These are phyloP conservation scores for Scomberomorus guttatus DNA, from an alignment of 2,797 vertebrate species.

Conservation along the genomic window DNA sequence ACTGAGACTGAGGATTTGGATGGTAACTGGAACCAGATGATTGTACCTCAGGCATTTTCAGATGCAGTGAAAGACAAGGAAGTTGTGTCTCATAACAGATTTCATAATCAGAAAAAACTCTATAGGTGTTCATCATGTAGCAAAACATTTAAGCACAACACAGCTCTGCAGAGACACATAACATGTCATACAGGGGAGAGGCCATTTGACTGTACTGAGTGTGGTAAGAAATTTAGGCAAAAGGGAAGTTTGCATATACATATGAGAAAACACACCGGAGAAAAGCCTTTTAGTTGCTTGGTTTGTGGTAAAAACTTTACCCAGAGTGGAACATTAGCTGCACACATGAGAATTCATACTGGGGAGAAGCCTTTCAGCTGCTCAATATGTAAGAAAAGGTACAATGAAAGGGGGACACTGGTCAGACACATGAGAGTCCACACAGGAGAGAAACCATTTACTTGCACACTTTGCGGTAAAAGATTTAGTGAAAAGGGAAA, in stretches of 20 bases:
- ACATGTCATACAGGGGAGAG: conserved; percentile 35
- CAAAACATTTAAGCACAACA: conserved; percentile 36
- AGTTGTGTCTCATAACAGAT: not conserved
- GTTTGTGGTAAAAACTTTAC: conserved; percentile 40
- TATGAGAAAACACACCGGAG: conserved; percentile 43
- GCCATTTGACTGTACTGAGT: conserved; percentile 31
- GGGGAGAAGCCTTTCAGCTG: conserved; percentile 46
- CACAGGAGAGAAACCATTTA: conserved; percentile 31
- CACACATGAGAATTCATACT: conserved; percentile 33
- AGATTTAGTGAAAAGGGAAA: conserved; percentile 37
- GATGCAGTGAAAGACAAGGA: not conserved
- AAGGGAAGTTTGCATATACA: conserved; percentile 43
- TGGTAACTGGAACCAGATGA: not conserved
- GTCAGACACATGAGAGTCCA: conserved; percentile 39
- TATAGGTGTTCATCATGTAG: conserved; percentile 23
- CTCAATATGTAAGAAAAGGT: conserved; percentile 34
- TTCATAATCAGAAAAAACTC: not conserved
- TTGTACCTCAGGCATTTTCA: not conserved
- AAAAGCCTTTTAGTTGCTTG: conserved; percentile 39
- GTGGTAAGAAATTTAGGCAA: conserved; percentile 32
- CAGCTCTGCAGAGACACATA: conserved; percentile 30
- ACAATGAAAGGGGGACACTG: conserved; percentile 18
- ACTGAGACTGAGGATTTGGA: not conserved
- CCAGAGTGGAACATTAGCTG: conserved; percentile 20
- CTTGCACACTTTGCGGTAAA: conserved; percentile 20